phyloP scores from a whole-genome alignment of 2,113 vertebrate genomes.

The Elachura formosa region DNA sequence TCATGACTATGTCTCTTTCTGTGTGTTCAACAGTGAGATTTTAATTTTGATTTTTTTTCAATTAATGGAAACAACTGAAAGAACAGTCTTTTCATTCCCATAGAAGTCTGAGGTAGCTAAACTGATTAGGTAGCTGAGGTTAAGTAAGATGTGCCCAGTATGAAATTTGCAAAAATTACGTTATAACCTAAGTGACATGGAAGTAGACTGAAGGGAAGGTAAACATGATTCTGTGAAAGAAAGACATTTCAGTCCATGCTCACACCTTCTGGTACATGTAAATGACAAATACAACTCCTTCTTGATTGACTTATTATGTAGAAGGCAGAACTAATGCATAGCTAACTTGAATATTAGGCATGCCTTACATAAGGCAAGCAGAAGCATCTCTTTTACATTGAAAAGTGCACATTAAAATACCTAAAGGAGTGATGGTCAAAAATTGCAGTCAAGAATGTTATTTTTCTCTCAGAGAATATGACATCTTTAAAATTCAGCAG shows the following conservation, averaged over 20 bases:
- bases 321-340: conserved; percentile 15
- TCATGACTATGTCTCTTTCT: not conserved
- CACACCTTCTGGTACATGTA: not conserved
- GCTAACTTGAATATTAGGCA: not conserved
- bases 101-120: not conserved
- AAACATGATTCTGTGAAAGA: not conserved
- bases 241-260: not conserved
- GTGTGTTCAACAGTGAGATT: not conserved
- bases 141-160: not conserved
- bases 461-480: not conserved
- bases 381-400: not conserved
- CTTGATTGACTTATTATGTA: conserved; percentile 13
- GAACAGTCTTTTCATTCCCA: not conserved
- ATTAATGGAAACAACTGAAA: not conserved
- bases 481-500: conserved; percentile 30
- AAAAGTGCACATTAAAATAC: not conserved
- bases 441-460: not conserved
- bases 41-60: not conserved
- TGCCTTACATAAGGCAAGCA: not conserved
- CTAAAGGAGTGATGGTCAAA: not conserved
- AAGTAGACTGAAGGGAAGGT: not conserved
- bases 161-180: not conserved
- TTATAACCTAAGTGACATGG: not conserved
- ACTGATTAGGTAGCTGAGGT: not conserved
- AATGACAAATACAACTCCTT: not conserved